Conservation (phyloP, 2,797 vertebrate genomes). For the Tadarida brasiliensis region DNA sequence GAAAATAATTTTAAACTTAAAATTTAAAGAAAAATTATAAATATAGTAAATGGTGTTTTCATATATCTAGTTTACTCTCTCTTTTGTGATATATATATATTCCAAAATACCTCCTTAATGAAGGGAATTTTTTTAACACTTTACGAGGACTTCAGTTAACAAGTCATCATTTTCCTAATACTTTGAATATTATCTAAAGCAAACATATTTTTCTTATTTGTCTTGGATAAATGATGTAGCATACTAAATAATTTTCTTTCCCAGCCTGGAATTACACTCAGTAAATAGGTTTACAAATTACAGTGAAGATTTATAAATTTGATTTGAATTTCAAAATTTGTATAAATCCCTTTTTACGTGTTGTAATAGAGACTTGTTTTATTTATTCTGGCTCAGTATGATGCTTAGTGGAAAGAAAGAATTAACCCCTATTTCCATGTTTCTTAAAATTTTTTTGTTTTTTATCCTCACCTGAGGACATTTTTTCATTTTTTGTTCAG, state of each 20-base stretch:
- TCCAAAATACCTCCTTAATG: not conserved
- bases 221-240: not conserved
- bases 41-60: not conserved
- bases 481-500: no score
- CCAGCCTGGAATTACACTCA: not conserved
- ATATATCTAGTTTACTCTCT: not conserved
- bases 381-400: not conserved
- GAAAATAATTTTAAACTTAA: constrained; percentile 29
- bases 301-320: not conserved
- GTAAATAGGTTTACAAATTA: not conserved
- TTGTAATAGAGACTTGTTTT: not conserved
- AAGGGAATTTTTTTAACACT: not conserved
- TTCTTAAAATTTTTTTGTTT: not conserved
- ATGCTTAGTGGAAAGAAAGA: constrained; percentile 7
- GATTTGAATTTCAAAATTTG: constrained; percentile 34
- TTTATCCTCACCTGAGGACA: no score
- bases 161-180: not conserved
- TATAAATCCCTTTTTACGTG: not conserved
- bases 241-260: not conserved
- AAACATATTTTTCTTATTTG: constrained; percentile 34
- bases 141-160: not conserved
- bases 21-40: constrained; percentile 8
- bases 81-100: no score
- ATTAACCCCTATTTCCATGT: not conserved
- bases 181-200: constrained; percentile 19